Conservation (phyloP, 2,888 invertebrate species). For the Melanchra persicariae region DNA sequence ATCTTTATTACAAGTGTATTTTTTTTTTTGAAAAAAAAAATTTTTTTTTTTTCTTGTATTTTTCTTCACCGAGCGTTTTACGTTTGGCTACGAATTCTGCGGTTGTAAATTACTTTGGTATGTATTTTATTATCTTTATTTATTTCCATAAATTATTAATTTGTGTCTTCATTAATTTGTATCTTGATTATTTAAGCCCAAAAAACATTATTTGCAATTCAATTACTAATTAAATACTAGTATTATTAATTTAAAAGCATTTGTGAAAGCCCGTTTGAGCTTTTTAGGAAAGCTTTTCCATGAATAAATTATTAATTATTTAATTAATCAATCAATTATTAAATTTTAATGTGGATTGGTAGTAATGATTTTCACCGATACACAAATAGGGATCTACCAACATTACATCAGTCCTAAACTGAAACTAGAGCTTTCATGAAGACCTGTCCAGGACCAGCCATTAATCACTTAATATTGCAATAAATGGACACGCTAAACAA, state of each 20-base stretch:
- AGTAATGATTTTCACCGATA: conserved; percentile 21
- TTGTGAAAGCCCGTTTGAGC: conserved; percentile 27
- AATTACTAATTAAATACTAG: conserved; percentile 12
- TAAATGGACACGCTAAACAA: not conserved
- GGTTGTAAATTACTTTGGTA: conserved; percentile 57
- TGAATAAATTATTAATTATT: too few relatives aligned
- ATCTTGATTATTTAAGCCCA: not conserved
- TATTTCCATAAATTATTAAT: conserved; percentile 1
- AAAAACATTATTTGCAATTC: conserved; percentile 1
- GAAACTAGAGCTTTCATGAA: conserved; percentile 1
- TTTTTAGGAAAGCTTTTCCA: conserved; percentile 27
- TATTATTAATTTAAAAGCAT: conserved; percentile 21
- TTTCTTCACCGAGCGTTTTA: conserved; percentile 35
- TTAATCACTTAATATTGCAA: not conserved
- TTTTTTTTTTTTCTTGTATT: conserved; percentile 28
- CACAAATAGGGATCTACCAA: not conserved
- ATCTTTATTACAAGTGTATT: conserved; percentile 53
- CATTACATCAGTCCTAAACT: not conserved
- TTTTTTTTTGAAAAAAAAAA: conserved; percentile 13
- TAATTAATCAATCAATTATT: too few relatives aligned
- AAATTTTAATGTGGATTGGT: conserved; percentile 20
- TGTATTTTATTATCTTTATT: conserved; percentile 45
- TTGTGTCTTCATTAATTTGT: not conserved
- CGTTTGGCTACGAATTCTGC: conserved; percentile 43
- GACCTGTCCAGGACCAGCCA: not conserved